Evolutionary conservation across 2,888 invertebrate species (phyloP).

Genomic region (Acronicta leporina): DNA sequence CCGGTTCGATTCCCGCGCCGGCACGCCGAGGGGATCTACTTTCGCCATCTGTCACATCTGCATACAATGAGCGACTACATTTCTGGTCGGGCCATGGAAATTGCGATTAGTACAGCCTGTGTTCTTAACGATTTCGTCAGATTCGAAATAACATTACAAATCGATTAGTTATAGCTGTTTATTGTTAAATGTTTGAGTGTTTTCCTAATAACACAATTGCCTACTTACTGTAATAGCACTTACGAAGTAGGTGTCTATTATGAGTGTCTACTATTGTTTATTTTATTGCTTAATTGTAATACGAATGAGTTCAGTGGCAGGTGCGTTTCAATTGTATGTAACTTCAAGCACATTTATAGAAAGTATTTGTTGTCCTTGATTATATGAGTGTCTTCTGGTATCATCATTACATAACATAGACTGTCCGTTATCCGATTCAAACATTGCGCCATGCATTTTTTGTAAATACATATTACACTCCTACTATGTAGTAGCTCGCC

Average conservation of each 20-base stretch:
- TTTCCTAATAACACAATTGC: constrained; percentile 38
- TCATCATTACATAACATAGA: too few relatives aligned
- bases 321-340: too few relatives aligned
- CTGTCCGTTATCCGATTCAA: too few relatives aligned
- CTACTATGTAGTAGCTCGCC: too few relatives aligned
- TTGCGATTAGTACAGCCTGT: constrained; percentile 33
- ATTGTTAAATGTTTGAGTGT: constrained; percentile 37
- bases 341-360: too few relatives aligned
- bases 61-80: constrained; percentile 77
- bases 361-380: too few relatives aligned
- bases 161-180: constrained; percentile 38
- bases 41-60: constrained; percentile 84
- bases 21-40: constrained; percentile 70
- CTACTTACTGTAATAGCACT: constrained; percentile 28
- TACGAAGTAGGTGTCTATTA: constrained; percentile 8
- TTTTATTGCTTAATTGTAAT: constrained; percentile 12
- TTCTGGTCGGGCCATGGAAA: constrained; percentile 57
- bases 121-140: constrained; percentile 14
- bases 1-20: constrained; percentile 81
- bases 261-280: constrained; percentile 23
- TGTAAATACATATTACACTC: too few relatives aligned
- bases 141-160: constrained; percentile 29
- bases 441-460: too few relatives aligned
- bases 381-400: too few relatives aligned
- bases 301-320: not conserved